Conservation (phyloP, 1,140 invertebrate species). For the Branchinecta lindahli region DNA sequence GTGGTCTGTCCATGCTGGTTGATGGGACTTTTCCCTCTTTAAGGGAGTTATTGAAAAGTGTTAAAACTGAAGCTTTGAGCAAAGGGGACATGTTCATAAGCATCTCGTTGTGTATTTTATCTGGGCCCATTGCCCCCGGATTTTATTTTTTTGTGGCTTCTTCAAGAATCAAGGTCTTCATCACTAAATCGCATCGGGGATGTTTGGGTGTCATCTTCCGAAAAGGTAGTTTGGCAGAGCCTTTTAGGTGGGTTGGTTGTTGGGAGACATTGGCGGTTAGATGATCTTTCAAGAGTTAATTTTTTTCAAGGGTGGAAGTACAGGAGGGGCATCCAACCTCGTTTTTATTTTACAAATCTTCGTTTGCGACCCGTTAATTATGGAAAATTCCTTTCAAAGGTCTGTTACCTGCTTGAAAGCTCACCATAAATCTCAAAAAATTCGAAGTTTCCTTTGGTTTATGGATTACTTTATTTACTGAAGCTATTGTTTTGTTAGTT, state of each 20-base stretch:
- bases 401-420: too few species aligned
- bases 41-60: background rate
- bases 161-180: background rate
- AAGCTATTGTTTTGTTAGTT: too few species aligned
- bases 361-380: too few species aligned
- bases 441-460: too few species aligned
- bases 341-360: too few species aligned
- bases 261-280: background rate
- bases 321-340: too few species aligned
- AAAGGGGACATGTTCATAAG: background rate
- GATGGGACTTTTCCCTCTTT: background rate
- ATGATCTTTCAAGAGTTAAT: background rate
- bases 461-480: too few species aligned
- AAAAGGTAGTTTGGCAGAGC: background rate
- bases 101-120: slow-evolving; percentile 5
- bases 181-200: background rate
- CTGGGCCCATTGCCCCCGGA: background rate
- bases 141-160: background rate
- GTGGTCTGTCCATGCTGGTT: too few species aligned
- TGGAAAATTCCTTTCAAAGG: too few species aligned
- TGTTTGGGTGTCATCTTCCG: background rate
- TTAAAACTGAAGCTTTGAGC: background rate
- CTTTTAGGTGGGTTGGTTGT: background rate
- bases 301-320: background rate
- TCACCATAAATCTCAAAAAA: too few species aligned